Percentiles rank a stretch among this genome's conserved stretches.
These are phyloP conservation scores for Lymantria dispar DNA, from an alignment of 2,888 invertebrate genomes.

Conservation along the genomic window DNA sequence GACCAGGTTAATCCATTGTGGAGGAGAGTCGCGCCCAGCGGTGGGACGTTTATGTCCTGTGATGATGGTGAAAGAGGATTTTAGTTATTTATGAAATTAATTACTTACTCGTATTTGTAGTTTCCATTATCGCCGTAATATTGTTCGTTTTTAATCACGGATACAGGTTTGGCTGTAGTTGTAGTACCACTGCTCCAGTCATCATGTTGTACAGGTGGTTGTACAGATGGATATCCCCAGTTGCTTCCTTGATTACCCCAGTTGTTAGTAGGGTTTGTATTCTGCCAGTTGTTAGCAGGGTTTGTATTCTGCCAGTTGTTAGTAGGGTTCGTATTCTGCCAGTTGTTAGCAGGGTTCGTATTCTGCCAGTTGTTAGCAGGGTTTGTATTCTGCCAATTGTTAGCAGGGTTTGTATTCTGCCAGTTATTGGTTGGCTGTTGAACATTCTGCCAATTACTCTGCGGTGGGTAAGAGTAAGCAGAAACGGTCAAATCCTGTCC, in stretches of 20 bases:
- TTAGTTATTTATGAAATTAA: not conserved
- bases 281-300: conserved; percentile 10
- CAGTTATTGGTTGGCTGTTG: not conserved
- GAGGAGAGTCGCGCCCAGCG: no score
- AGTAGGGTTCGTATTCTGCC: not conserved
- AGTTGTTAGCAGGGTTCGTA: not conserved
- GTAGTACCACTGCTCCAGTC: conserved; percentile 17
- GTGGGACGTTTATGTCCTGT: no score
- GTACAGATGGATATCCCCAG: not conserved
- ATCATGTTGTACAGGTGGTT: conserved; percentile 33
- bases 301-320: conserved; percentile 4
- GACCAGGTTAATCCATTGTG: no score
- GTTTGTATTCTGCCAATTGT: not conserved
- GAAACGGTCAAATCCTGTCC: conserved; percentile 38
- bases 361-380: not conserved
- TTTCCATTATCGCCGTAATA: conserved; percentile 69
- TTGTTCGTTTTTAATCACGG: conserved; percentile 75
- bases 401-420: not conserved
- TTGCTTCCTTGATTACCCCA: not conserved
- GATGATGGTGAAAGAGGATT: no score
- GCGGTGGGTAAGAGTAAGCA: conserved; percentile 14
- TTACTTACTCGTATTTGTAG: conserved; percentile 79
- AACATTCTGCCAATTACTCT: conserved; percentile 23
- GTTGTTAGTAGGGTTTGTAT: conserved; percentile 10
- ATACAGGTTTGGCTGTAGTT: conserved; percentile 51